Base-by-base conservation (phyloP, 2,797 vertebrate species). In the Acridotheres tristis region DNA sequence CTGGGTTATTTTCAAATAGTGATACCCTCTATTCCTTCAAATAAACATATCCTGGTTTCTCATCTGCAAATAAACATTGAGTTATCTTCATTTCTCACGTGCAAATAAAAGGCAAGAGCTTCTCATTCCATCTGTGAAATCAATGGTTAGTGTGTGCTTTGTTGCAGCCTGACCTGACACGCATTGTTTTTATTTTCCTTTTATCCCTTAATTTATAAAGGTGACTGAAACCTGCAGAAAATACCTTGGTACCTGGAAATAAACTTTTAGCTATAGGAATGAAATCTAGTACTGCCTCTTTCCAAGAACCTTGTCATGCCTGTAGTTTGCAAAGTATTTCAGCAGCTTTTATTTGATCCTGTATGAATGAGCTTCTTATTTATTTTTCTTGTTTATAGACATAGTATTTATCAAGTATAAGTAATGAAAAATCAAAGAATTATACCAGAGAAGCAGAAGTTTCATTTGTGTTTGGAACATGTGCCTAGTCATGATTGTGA, bases 391-490 rank as follows among this genome's bases (percentile, higher is more conserved):
- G 26, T 90, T 95, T 97, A 48, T 85, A 82, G 61, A 80, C 36
- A 43, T 22, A 91, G 30, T 61, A 43, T 88, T 94, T 83, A 59
- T 45, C 59, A 71, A 36, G 29, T 25, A 8, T 84, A 95, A 82
- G 71, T 73, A 59, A 57, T 73, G 36, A 57, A 74, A 80, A 75
- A 71, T 51, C 22, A 12, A 45, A 72, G 54, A 66, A 10, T 50
- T 74, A 3, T 45, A 75, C 27, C 18, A 55, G 73, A 76, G 36
- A 88, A 90, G 76, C 47, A 93, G 59, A n/a, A 90, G 55, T 90
- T 88, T 85, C 11, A 61, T 93, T 92, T 92, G 27, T 78, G 29
- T 92, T 85, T 94, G 53, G 79, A 93, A 81, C 73, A 47, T 48
- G 45, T 92, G 78, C 68, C 48, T 92, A 85, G 76, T 87, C 94